Base-by-base conservation (phyloP, 2,888 invertebrate genomes). In the Drosophila kanekoi region DNA sequence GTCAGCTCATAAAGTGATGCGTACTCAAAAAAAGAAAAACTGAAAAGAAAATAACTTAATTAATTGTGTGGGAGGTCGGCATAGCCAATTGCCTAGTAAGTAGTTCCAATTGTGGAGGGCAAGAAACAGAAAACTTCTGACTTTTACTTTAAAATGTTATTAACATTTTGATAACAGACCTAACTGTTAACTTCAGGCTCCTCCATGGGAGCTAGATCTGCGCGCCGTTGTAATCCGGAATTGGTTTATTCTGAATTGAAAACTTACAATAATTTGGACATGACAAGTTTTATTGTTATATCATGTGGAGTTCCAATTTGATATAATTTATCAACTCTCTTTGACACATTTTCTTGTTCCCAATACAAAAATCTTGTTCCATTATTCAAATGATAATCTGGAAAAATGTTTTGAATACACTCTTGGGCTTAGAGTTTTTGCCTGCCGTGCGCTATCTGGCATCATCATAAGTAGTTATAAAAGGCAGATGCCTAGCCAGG, bases 401-500 rank as follows among this genome's bases (percentile, higher is more conserved):
- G n/a, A 32, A n/a, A 18, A 18, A 43, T 13, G 14, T 16, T 33
- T 33, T 58, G 33, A 59, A 48, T 48, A 20, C 8, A 18, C 32
- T 13, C 40, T 1, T 11, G 1, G 23, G 32, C 2, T 14, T 28
- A 10, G 32, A 13, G 4, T 23, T 54, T 54, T 44, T 35, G 43
- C 9, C 38, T 47, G 45, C 23, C 77, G 77, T 79, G 79, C 65
- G 52, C 62, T 82, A 82, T 83, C 81, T 77, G 61, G n/a, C 79
- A 81, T 77, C 81, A 48, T 48, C 59, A 32, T 63, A 71, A 66
- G 59, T 64, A 64, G 75, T 68, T 69, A 63, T 74, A 58, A 71
- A 58, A 48, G 51, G 58, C 57, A 11, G 41, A 63, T 63, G 59
- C 67, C 72, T 75, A 60, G 62, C 44, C 38, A 8, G 35, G 37